These are phyloP conservation scores for Acanthosepion esculentum DNA, from an alignment of 2,888 invertebrate species.

Conservation along the genomic window DNA sequence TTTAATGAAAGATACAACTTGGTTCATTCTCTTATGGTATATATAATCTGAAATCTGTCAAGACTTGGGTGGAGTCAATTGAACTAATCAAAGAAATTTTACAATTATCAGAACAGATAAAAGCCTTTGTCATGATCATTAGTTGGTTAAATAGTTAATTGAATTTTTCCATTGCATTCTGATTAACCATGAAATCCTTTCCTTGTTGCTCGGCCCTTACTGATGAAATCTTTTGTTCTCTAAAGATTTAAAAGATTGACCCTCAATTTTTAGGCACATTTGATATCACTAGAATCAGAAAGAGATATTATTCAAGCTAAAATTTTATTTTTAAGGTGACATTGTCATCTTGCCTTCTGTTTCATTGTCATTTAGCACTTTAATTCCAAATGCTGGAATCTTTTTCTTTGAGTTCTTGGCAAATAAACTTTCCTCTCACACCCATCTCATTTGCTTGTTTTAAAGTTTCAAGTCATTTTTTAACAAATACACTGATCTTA, in stretches of 20 bases:
- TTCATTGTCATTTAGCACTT: too few relatives aligned
- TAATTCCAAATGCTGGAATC: too few relatives aligned
- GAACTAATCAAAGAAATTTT: background rate
- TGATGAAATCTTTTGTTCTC: background rate
- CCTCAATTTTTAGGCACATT: background rate
- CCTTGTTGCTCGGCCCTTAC: background rate
- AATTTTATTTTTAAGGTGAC: too few relatives aligned
- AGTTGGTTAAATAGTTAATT: background rate
- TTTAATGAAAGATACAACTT: background rate
- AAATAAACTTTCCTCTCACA: too few relatives aligned
- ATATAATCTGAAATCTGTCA: background rate
- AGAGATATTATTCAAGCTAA: too few relatives aligned
- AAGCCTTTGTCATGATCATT: background rate
- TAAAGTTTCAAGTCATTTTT: too few relatives aligned
- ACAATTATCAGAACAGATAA: background rate
- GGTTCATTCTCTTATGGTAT: background rate
- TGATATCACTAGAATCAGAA: background rate
- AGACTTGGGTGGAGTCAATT: background rate
- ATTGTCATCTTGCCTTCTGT: too few relatives aligned
- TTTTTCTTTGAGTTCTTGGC: too few relatives aligned
- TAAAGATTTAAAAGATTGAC: background rate
- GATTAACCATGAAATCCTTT: background rate
- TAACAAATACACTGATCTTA: too few relatives aligned
- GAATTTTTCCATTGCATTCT: background rate
- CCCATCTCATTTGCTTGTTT: too few relatives aligned